Evolutionary conservation across 2,888 invertebrate genomes (phyloP), one percentile per base, ranked within the genome.

Genomic region (Acrocyrtus sp.): DNA sequence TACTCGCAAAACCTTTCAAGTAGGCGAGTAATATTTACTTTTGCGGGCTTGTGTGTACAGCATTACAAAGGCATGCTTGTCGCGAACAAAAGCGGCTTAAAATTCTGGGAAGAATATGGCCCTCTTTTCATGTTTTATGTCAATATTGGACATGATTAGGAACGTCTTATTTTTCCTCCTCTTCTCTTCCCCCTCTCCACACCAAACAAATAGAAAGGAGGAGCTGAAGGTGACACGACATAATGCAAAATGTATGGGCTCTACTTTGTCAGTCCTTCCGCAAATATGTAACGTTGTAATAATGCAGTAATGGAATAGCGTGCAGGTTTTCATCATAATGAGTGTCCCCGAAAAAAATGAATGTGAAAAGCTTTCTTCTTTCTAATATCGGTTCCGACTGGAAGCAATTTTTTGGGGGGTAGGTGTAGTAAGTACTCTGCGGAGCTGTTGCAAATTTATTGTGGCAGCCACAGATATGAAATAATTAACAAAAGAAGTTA

Each of bases 81-180:
- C 34, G 12, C 34, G 5, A 34, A 12, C n/a, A n/a, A 34, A 34
- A 34, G 34, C 34, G 5, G 34, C 34, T n/a, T n/a, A n/a, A n/a
- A n/a, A 34, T 34, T 5, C 12, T 5, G 6, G 12, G 34, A 34
- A 34, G 12, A 34, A 34, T 34, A 34, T 34, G 34, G n/a, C n/a
- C n/a, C n/a, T n/a, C n/a, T n/a, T 34, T 54, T 51, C 26, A 27
- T 66, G 57, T 58, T 60, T 60, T 67, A 58, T 67, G 67, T 67
- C 67, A 67, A 67, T 56, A 67, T 58, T 67, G 50, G 47, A 67
- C 67, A 50, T 67, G 67, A 67, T 67, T 57, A 67, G 27, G 51
- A 58, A 39, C 41, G 39, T 51, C 58, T 47, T 43, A 17, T 57
- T 19, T 43, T 17, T 43, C 43, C 41, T 51, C 43, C 60, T 60